Evolutionary conservation across 2,113 vertebrate species (phyloP).

Genomic region (Periophthalmodon schlosseri): DNA sequence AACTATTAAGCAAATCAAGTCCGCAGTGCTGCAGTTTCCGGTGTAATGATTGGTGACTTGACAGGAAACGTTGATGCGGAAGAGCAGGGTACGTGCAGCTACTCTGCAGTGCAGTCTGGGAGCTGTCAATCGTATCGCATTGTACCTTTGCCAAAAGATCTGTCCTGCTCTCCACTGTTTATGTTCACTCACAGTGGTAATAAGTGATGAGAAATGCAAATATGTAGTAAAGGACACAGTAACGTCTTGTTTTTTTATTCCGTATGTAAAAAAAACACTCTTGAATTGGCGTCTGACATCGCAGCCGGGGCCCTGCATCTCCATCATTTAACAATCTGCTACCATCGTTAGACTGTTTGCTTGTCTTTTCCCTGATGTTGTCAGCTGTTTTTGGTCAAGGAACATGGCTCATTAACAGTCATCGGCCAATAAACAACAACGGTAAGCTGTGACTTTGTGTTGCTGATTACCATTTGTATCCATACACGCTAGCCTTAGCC

Average conservation of each 20-base stretch:
- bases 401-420: conserved; percentile 51
- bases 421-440: conserved; percentile 4
- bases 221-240: conserved; percentile 36
- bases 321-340: conserved; percentile 44
- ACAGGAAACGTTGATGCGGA: conserved; percentile 58
- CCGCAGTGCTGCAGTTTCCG: background rate
- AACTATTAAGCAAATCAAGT: background rate
- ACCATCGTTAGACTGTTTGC: conserved; percentile 38
- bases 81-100: conserved; percentile 34
- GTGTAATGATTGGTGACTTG: background rate
- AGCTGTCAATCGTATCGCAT: conserved; percentile 64
- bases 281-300: conserved; percentile 24
- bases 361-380: conserved; percentile 20
- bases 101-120: conserved; percentile 73
- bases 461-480: background rate
- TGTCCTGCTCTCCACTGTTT: conserved; percentile 27
- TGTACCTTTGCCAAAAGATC: conserved; percentile 35
- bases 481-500: background rate
- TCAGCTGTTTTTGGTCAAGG: conserved; percentile 27
- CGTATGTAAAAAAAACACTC: background rate
- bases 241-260: background rate
- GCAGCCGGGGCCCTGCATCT: conserved; percentile 52
- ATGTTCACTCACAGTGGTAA: conserved; percentile 15
- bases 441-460: conserved; percentile 39
- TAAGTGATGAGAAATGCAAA: conserved; percentile 1